phyloP scores from a whole-genome alignment of 2,888 invertebrate species.

The Chaitophorus viminalis region DNA sequence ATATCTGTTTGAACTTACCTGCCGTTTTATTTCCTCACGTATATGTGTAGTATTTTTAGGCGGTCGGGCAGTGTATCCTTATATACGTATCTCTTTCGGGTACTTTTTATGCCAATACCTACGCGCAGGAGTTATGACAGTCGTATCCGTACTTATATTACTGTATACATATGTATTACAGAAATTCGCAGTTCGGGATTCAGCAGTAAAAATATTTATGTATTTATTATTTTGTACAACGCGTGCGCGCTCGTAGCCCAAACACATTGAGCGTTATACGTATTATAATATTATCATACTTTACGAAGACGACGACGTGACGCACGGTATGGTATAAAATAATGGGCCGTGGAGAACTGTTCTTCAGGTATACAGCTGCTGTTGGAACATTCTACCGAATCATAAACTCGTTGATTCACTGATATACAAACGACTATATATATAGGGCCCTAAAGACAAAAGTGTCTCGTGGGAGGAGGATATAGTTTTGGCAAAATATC shows the following conservation, averaged over 20 bases:
- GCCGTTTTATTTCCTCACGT: neutral
- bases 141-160: neutral
- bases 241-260: neutral
- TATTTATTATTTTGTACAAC: neutral
- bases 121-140: neutral
- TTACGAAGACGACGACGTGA: neutral
- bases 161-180: no score
- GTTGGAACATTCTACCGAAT: neutral
- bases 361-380: neutral
- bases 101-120: neutral
- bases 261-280: neutral
- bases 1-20: neutral
- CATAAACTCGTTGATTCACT: neutral
- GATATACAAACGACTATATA: no score
- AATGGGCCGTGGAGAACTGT: neutral
- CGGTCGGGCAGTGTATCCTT: neutral
- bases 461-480: neutral
- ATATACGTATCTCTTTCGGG: no score
- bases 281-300: neutral
- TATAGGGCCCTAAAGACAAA: neutral
- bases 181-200: neutral
- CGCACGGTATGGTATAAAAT: neutral
- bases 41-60: neutral
- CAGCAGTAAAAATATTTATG: neutral
- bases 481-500: conserved; percentile 4